Percentiles rank a stretch among this genome's conserved stretches.
Conservation (phyloP, 2,797 vertebrate species). For the Pipistrellus pygmaeus region DNA sequence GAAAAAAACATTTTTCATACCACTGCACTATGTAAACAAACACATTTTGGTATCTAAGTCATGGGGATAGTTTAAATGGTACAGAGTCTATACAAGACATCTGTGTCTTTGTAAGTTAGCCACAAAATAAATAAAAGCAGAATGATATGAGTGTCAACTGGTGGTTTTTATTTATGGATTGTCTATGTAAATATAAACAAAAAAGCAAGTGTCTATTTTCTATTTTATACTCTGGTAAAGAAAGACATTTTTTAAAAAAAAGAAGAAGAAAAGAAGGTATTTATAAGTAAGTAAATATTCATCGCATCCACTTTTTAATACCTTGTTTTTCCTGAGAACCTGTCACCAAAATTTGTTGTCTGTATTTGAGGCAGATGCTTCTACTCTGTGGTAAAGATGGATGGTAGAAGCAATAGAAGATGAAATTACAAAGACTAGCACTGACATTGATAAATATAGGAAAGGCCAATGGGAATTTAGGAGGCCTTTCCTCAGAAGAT, state of each 20-base stretch:
- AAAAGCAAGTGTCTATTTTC: slow-evolving; percentile 62
- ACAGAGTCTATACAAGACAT: slow-evolving; percentile 42
- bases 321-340: not conserved
- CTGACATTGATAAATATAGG: not conserved
- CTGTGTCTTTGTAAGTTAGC: slow-evolving; percentile 80
- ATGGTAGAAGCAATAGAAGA: not conserved
- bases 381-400: not conserved
- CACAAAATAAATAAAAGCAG: slow-evolving; percentile 83
- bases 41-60: slow-evolving; percentile 71
- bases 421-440: not conserved
- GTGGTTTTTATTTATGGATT: slow-evolving; percentile 73
- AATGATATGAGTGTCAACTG: slow-evolving; percentile 74
- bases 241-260: slow-evolving; percentile 17
- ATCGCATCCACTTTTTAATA: not conserved
- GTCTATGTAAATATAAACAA: slow-evolving; percentile 54
- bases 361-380: slow-evolving; percentile 6
- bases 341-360: not conserved
- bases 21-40: slow-evolving; percentile 77
- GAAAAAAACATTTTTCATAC: slow-evolving; percentile 74
- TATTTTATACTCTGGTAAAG: slow-evolving; percentile 44
- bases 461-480: not conserved
- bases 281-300: not conserved
- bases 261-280: not conserved
- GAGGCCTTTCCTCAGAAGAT: not conserved
- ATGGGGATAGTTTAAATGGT: slow-evolving; percentile 67